A percentile compares a stretch with the other conserved stretches of the same genome.
These are phyloP conservation scores for Galerucella pusilla DNA, from an alignment of 2,888 invertebrate species.

Conservation along the genomic window DNA sequence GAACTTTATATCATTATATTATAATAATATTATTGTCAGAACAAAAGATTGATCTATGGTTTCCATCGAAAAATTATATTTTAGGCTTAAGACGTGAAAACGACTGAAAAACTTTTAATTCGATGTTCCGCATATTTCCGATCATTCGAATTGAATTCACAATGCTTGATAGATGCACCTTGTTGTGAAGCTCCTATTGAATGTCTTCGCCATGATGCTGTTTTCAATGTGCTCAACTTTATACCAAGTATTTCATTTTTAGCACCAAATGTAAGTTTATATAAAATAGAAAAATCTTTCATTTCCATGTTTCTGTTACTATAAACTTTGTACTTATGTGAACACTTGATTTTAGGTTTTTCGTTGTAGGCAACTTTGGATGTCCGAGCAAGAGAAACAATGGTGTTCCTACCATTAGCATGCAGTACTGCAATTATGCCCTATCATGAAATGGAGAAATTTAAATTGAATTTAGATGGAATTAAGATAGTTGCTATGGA, in stretches of 20 bases:
- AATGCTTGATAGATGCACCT: conserved; percentile 74
- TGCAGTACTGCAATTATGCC: conserved; percentile 80
- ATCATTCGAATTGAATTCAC: conserved; percentile 76
- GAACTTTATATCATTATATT: too few species aligned
- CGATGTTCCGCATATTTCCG: conserved; percentile 83
- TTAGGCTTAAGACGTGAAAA: conserved; percentile 75
- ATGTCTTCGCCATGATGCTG: conserved; percentile 83
- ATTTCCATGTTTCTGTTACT: too few species aligned
- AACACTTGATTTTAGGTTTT: conserved; percentile 2
- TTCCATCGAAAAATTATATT: conserved; percentile 44
- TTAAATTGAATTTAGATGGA: conserved; percentile 68
- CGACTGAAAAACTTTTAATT: conserved; percentile 71
- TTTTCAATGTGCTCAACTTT: conserved; percentile 87
- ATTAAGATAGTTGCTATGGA: conserved; percentile 81
- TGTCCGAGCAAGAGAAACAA: conserved; percentile 73
- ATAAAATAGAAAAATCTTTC: too few species aligned
- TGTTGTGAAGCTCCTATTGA: conserved; percentile 78
- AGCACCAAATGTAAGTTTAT: conserved; percentile 5
- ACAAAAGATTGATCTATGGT: too few species aligned
- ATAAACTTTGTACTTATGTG: not conserved
- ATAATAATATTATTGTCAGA: too few species aligned
- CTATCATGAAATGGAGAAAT: conserved; percentile 75
- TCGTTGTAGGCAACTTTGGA: conserved; percentile 65
- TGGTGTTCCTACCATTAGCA: conserved; percentile 88
- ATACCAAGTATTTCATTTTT: conserved; percentile 66